A percentile compares a stretch with the other conserved stretches of the same genome.
phyloP scores from a whole-genome alignment of 2,888 invertebrate species.

The Perizoma affinitatum region DNA sequence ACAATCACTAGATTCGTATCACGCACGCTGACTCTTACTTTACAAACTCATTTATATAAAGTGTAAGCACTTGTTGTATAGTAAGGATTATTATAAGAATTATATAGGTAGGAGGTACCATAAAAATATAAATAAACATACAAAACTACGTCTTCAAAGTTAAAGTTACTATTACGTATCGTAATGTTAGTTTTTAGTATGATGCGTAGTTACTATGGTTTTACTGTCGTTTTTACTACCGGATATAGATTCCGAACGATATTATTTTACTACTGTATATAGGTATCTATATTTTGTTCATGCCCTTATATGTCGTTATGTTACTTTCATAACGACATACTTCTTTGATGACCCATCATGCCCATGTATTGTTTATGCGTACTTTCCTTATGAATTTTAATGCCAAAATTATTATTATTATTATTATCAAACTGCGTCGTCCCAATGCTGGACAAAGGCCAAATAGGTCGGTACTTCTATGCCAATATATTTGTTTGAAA shows the following conservation, averaged over 20 bases:
- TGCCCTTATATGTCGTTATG: constrained; percentile 11
- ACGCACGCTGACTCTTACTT: too few relatives aligned
- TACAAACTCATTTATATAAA: too few relatives aligned
- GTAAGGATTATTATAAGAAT: background rate
- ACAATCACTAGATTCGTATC: too few relatives aligned
- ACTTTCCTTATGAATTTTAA: too few relatives aligned
- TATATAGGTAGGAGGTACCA: background rate
- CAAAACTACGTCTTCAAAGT: background rate
- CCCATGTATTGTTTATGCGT: too few relatives aligned
- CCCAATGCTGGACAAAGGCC: too few relatives aligned
- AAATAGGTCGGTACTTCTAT: too few relatives aligned
- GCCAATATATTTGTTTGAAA: too few relatives aligned
- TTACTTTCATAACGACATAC: background rate
- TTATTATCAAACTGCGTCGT: too few relatives aligned
- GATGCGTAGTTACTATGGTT: constrained; percentile 29
- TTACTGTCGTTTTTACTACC: constrained; percentile 35
- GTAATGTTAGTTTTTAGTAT: constrained; percentile 30
- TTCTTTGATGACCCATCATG: too few relatives aligned
- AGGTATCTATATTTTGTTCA: constrained; percentile 23
- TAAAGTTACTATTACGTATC: constrained; percentile 2
- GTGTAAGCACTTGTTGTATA: too few relatives aligned
- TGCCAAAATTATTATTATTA: too few relatives aligned
- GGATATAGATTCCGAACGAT: constrained; percentile 34
- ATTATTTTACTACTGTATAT: constrained; percentile 35
- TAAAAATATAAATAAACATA: background rate